Conservation (phyloP, 2,797 vertebrate genomes). For the Mormyrus hasselquistii region DNA sequence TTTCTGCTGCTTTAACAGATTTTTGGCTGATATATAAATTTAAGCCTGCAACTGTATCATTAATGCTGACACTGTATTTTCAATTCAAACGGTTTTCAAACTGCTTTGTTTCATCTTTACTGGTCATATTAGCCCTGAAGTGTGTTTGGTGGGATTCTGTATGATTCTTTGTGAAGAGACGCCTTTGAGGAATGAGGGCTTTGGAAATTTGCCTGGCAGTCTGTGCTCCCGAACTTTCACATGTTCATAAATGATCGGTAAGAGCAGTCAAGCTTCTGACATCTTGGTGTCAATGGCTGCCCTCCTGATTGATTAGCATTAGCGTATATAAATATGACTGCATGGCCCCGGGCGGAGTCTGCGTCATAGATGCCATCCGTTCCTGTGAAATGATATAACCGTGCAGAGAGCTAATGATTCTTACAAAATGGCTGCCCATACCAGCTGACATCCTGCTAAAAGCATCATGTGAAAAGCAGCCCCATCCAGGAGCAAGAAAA, state of each 20-base stretch:
- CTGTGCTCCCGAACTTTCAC: neutral
- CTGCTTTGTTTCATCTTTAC: neutral
- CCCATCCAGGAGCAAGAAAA: neutral
- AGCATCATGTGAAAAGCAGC: neutral
- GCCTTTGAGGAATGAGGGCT: neutral
- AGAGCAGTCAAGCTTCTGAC: neutral
- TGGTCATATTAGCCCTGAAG: neutral
- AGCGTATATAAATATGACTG: neutral
- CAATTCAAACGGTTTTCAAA: neutral
- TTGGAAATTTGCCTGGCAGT: neutral
- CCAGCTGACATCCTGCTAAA: neutral
- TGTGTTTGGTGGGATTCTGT: neutral
- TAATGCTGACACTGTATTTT: neutral
- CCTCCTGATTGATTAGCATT: neutral
- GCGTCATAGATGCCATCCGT: neutral
- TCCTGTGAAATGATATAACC: neutral
- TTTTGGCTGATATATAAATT: neutral
- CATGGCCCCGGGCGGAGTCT: neutral
- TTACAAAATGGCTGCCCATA: neutral
- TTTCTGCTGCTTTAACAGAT: neutral
- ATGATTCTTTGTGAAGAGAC: neutral
- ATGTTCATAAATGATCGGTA: neutral
- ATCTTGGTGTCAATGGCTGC: neutral
- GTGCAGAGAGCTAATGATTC: neutral
- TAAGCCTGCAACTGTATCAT: neutral